Percentiles rank a stretch among this genome's conserved stretches.
phyloP scores from a whole-genome alignment of 2,888 invertebrate species.

The Drosophila gaucha region DNA sequence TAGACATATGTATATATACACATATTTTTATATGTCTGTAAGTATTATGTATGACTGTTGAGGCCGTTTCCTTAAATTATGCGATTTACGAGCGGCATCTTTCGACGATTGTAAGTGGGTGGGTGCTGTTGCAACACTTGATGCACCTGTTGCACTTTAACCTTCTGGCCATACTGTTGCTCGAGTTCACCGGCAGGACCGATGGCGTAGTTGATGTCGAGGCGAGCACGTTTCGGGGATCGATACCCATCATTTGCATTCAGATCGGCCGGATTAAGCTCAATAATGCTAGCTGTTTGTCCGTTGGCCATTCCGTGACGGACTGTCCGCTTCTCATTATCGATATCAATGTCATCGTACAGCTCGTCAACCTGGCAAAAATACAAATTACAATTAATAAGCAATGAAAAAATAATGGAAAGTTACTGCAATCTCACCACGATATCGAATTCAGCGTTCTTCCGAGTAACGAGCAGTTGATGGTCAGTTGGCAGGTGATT shows the following conservation, averaged over 20 bases:
- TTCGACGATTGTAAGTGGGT: slow-evolving; percentile 86
- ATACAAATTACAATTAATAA: neutral
- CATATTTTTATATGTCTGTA: neutral
- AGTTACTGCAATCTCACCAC: slow-evolving; percentile 84
- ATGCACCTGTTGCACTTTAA: slow-evolving; percentile 72
- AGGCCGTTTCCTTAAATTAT: slow-evolving; percentile 76
- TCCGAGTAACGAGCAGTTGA: slow-evolving; percentile 61
- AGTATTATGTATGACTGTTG: neutral
- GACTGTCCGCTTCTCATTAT: slow-evolving; percentile 86
- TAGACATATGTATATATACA: slow-evolving; percentile 5
- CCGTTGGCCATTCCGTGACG: slow-evolving; percentile 77
- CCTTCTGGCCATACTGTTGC: slow-evolving; percentile 75
- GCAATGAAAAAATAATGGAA: neutral
- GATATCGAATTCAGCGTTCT: slow-evolving; percentile 87
- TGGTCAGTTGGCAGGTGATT: slow-evolving; percentile 56
- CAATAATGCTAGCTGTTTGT: slow-evolving; percentile 85
- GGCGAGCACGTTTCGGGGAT: slow-evolving; percentile 82
- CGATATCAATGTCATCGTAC: slow-evolving; percentile 90
- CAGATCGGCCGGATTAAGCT: slow-evolving; percentile 86
- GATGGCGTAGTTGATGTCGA: slow-evolving; percentile 85
- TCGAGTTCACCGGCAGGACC: slow-evolving; percentile 85
- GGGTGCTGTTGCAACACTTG: slow-evolving; percentile 48
- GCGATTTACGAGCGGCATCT: slow-evolving; percentile 87
- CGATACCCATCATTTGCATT: slow-evolving; percentile 85
- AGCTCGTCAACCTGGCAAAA: slow-evolving; percentile 87